Evolutionary conservation across 2,888 invertebrate genomes (phyloP).

Genomic region (Lepidocyrtinus sp.): DNA sequence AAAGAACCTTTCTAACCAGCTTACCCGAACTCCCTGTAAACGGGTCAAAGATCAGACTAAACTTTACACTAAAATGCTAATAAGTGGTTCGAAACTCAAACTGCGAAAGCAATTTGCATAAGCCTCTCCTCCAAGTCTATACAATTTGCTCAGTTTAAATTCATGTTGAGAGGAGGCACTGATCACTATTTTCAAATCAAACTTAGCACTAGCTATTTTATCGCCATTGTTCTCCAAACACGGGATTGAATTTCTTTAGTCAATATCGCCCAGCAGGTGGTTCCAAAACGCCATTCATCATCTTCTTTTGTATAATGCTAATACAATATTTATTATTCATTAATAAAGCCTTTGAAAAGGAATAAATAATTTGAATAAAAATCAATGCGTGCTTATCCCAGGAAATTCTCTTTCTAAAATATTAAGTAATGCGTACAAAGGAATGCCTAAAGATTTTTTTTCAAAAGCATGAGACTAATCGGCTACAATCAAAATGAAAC

Average conservation of each 20-base stretch:
- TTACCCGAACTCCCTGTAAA: slow-evolving; percentile 14
- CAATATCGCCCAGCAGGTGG: slow-evolving; percentile 47
- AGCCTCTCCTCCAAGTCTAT: not conserved
- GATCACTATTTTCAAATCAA: slow-evolving; percentile 36
- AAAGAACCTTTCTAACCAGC: too few relatives aligned
- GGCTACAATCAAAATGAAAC: too few relatives aligned
- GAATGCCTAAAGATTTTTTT: too few relatives aligned
- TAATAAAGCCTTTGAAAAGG: not conserved
- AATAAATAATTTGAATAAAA: too few relatives aligned
- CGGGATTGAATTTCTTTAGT: slow-evolving; percentile 38
- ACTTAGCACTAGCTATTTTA: slow-evolving; percentile 35
- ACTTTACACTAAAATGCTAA: too few relatives aligned
- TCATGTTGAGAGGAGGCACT: not conserved
- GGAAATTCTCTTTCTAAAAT: too few relatives aligned
- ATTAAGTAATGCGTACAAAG: too few relatives aligned
- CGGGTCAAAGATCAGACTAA: slow-evolving; percentile 19
- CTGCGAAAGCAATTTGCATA: too few relatives aligned
- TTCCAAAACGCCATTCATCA: slow-evolving; percentile 26
- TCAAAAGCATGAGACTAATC: too few relatives aligned
- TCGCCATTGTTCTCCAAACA: slow-evolving; percentile 42
- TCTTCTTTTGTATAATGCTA: not conserved
- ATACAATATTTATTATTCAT: slow-evolving; percentile 19
- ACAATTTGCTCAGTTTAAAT: not conserved
- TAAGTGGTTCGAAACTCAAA: too few relatives aligned
- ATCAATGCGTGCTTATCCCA: too few relatives aligned